Conservation (phyloP, 64 coral and sea anemone species). For the Actinia equina region DNA sequence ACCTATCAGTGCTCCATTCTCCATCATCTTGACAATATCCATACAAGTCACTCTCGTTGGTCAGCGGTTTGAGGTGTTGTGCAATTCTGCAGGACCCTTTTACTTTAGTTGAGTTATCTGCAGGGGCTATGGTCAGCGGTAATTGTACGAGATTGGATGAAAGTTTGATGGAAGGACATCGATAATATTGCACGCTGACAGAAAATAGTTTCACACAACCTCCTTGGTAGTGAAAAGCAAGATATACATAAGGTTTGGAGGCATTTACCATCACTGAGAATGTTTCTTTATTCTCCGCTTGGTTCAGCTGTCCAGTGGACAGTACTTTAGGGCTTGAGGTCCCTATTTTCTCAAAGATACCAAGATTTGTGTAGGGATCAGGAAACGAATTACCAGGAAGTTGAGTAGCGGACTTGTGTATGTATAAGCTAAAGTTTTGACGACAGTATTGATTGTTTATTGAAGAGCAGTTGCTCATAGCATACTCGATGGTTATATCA, state of each 20-base stretch:
- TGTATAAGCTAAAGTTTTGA: background rate
- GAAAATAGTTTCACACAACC: background rate
- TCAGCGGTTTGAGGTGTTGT: background rate
- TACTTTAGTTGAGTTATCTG: background rate
- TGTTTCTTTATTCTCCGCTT: conserved; percentile 12
- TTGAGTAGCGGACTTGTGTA: background rate
- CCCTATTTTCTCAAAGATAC: background rate
- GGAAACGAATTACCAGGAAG: background rate
- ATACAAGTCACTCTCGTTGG: conserved; percentile 15
- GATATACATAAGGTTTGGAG: background rate
- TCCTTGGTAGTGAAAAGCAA: conserved; percentile 20
- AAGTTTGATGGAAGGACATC: background rate
- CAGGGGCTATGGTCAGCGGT: background rate
- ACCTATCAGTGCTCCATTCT: conserved; percentile 17
- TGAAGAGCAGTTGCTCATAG: background rate
- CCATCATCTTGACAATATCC: conserved; percentile 22
- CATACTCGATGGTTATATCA: conserved; percentile 4
- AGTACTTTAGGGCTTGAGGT: background rate
- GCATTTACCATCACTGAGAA: background rate
- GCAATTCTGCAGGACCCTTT: background rate
- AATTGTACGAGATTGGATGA: background rate
- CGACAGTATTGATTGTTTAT: background rate
- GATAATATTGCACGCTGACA: background rate
- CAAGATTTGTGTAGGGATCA: background rate
- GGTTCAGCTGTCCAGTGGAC: background rate